A percentile compares a stretch with the other conserved stretches of the same genome.
phyloP scores from a whole-genome alignment of 2,888 invertebrate genomes.

The Helleia helle region DNA sequence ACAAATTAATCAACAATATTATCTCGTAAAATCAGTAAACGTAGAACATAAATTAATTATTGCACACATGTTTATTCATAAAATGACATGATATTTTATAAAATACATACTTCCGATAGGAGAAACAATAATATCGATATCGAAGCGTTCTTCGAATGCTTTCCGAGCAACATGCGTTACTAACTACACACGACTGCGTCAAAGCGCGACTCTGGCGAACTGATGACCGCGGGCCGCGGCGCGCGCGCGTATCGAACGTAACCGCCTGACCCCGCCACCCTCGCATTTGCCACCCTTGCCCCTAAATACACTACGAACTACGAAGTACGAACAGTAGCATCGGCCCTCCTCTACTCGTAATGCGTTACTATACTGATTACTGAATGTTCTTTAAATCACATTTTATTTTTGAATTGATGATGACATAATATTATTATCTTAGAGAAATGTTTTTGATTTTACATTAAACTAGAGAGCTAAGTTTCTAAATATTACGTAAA shows the following conservation, averaged over 20 bases:
- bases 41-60: background rate
- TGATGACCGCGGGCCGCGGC: slow-evolving; percentile 38
- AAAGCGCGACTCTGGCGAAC: slow-evolving; percentile 54
- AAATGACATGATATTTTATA: background rate
- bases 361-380: slow-evolving; percentile 18
- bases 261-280: slow-evolving; percentile 47
- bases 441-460: too few relatives aligned
- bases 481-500: too few relatives aligned
- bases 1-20: slow-evolving; percentile 8
- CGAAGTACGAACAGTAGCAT: slow-evolving; percentile 16
- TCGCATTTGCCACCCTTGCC: slow-evolving; percentile 33
- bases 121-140: slow-evolving; percentile 48
- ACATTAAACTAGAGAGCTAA: too few relatives aligned
- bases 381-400: slow-evolving; percentile 2
- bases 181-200: slow-evolving; percentile 40
- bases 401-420: too few relatives aligned
- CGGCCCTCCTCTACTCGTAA: slow-evolving; percentile 18
- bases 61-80: background rate
- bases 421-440: too few relatives aligned
- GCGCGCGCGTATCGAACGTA: slow-evolving; percentile 70
- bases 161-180: slow-evolving; percentile 31
- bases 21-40: background rate
- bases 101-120: slow-evolving; percentile 50
- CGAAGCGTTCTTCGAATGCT: slow-evolving; percentile 52
- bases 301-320: slow-evolving; percentile 24